Conservation (phyloP, 1,140 invertebrate genomes). For the Hyposmocoma kahamanoa region DNA sequence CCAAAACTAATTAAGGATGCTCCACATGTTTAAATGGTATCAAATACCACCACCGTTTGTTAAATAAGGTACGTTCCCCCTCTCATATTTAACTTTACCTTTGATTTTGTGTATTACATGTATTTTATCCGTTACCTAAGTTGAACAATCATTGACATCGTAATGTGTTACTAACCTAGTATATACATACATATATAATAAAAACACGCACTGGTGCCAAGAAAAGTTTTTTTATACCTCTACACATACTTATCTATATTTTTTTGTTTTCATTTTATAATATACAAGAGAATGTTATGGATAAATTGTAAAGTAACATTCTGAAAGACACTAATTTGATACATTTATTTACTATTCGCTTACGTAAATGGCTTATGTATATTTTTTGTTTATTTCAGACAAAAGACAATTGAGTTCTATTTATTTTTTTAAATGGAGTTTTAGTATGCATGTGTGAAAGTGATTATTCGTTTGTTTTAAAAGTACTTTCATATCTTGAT, state of each 20-base stretch:
- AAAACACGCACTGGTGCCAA: constrained; percentile 54
- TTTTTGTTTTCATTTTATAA: constrained; percentile 6
- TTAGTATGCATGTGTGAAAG: constrained; percentile 59
- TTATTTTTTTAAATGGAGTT: constrained; percentile 38
- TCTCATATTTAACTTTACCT: constrained; percentile 48
- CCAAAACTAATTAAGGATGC: constrained; percentile 72
- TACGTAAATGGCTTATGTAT: constrained; percentile 54
- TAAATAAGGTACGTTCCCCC: constrained; percentile 64
- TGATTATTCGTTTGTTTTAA: constrained; percentile 33
- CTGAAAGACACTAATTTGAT: constrained; percentile 29
- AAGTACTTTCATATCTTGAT: constrained; percentile 45
- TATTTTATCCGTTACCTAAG: constrained; percentile 44
- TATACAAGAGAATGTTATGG: constrained; percentile 66
- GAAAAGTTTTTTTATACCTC: constrained; percentile 18
- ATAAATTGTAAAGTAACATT: constrained; percentile 43
- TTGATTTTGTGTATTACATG: constrained; percentile 61
- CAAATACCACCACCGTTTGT: constrained; percentile 66
- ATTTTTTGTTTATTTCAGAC: constrained; percentile 30
- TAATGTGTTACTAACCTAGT: constrained; percentile 47
- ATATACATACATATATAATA: constrained; percentile 17
- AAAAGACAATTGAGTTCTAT: constrained; percentile 21
- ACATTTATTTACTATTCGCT: constrained; percentile 50
- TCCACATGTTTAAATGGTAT: constrained; percentile 69
- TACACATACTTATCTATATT: constrained; percentile 23
- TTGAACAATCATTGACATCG: constrained; percentile 24